These are phyloP conservation scores for Notothenia rossii DNA, from an alignment of 2,113 vertebrate species.

Conservation along the genomic window DNA sequence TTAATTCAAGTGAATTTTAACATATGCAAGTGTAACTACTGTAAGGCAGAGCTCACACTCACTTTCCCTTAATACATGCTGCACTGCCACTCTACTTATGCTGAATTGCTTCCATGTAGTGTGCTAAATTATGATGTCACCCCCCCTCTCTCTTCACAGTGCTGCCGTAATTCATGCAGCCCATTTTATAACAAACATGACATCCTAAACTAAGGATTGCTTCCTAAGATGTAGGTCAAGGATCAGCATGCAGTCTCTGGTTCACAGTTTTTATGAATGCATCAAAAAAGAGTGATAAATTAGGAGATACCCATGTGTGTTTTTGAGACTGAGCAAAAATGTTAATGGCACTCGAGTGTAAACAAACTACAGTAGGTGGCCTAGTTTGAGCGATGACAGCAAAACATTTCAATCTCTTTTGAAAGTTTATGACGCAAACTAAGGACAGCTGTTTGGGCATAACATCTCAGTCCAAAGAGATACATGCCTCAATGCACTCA, in stretches of 20 bases:
- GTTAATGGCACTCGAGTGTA: conserved; percentile 38
- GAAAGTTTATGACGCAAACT: conserved; percentile 23
- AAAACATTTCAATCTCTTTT: conserved; percentile 9
- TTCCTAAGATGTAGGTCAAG: conserved; percentile 11
- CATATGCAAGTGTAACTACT: not conserved
- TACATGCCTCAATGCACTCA: not conserved
- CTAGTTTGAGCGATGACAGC: conserved; percentile 36
- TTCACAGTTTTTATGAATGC: not conserved
- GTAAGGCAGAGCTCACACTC: not conserved
- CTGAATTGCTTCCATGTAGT: conserved; percentile 6
- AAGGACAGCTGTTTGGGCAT: conserved; percentile 24
- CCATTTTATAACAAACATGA: conserved; percentile 1
- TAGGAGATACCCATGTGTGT: conserved; percentile 8
- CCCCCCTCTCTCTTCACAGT: not conserved
- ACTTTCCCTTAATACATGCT: not conserved
- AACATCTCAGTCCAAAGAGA: not conserved
- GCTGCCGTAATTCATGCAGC: conserved; percentile 17
- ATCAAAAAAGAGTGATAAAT: conserved; percentile 5
- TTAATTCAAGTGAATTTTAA: conserved; percentile 6
- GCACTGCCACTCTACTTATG: not conserved
- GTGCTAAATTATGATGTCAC: conserved; percentile 13
- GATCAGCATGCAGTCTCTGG: not conserved
- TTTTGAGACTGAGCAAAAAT: conserved; percentile 19
- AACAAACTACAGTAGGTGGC: conserved; percentile 21
- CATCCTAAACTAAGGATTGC: not conserved